Base-by-base conservation (phyloP, 2,797 vertebrate genomes). In the Periophthalmus magnuspinnatus region DNA sequence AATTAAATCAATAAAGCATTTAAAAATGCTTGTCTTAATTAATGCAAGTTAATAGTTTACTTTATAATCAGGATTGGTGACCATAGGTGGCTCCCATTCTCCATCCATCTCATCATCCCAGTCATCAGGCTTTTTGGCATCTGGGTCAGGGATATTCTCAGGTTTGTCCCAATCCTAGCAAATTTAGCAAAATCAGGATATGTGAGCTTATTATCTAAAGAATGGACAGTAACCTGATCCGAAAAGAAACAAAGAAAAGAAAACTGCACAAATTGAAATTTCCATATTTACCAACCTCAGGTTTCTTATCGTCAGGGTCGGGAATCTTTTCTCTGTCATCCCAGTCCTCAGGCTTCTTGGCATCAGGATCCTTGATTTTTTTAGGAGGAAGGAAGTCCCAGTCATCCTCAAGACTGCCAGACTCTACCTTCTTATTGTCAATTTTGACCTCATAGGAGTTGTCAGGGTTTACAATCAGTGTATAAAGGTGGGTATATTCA, bases 401-500 rank as follows among this genome's bases (percentile, higher is more conserved):
- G 79, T 97, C 93, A 0, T 95, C 93, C 77, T 96, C 94, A 80
- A 96, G 80, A 74, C 61, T 88, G 56, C 94, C 94, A 2, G 93
- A 92, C 76, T 93, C 93, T 0, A 95, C 94, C 76, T 94, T 94
- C 78, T 95, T 92, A 69, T 96, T 96, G 87, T 96, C 93, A 4
- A 96, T 95, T 88, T 96, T 96, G 52, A 97, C 93, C 76, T 94
- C 94, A 10, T 95, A 96, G 3, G 94, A 95, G 88, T 94, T 95
- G 86, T 95, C 95, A 1, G 94, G 90, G 78, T 86, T 89, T 84
- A 96, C 87, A 0, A 96, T 84, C 75, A 97, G 86, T 4, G 95
- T 95, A 81, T 95, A 96, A 72, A 96, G 87, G 81, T 96, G 94
- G 67, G 79, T 93, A 85, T 93, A 94, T 79, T 95, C 95, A 74